Evolutionary conservation across 1,140 invertebrate genomes (phyloP).

Genomic region (Maniola jurtina): DNA sequence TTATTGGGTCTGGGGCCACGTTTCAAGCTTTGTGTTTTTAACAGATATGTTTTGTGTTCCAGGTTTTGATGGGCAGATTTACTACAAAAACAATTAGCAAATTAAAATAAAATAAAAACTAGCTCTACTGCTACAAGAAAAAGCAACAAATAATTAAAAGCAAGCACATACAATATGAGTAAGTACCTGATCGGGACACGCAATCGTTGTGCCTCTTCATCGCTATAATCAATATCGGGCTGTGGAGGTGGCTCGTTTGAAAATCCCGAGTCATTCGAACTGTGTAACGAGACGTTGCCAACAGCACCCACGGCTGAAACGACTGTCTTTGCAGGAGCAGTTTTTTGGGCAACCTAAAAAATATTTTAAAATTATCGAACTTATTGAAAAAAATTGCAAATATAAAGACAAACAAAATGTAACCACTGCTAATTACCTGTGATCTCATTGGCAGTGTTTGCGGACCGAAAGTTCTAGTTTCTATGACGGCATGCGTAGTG

Average conservation of each 20-base stretch:
- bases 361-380: slow-evolving; percentile 5
- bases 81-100: slow-evolving; percentile 71
- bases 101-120: slow-evolving; percentile 49
- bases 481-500: slow-evolving; percentile 77
- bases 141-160: slow-evolving; percentile 26
- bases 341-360: slow-evolving; percentile 71
- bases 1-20: slow-evolving; percentile 71
- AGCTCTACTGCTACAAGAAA: slow-evolving; percentile 32
- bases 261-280: slow-evolving; percentile 94
- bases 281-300: slow-evolving; percentile 89
- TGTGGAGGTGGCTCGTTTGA: slow-evolving; percentile 93
- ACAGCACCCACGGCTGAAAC: slow-evolving; percentile 78
- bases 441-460: slow-evolving; percentile 77
- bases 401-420: slow-evolving; percentile 1
- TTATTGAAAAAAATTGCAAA: slow-evolving; percentile 3
- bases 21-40: slow-evolving; percentile 73
- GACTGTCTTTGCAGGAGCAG: slow-evolving; percentile 68
- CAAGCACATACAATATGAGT: slow-evolving; percentile 26
- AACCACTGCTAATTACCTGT: slow-evolving; percentile 54
- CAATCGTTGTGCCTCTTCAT: slow-evolving; percentile 86
- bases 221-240: slow-evolving; percentile 93
- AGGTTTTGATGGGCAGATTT: slow-evolving; percentile 74
- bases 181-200: slow-evolving; percentile 85
- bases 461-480: slow-evolving; percentile 77
- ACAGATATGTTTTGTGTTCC: slow-evolving; percentile 81